Conservation (phyloP, 23 tunicate species). For the Oikopleura vanhoeffeni region DNA sequence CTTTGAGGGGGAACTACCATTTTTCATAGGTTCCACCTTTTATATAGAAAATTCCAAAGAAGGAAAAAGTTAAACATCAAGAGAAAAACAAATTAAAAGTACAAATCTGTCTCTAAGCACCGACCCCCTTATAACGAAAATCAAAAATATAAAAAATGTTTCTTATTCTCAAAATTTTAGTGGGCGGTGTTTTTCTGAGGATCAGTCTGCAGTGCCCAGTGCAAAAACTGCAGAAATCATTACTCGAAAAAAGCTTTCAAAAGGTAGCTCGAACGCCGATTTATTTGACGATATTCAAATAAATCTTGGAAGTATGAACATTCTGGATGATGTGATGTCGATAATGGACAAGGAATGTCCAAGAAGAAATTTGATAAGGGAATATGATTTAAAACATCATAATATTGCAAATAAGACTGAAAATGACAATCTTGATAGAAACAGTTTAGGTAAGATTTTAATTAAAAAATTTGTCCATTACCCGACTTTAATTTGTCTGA, state of each 20-base stretch:
- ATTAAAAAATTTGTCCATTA: too few relatives aligned
- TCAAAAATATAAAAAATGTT: too few relatives aligned
- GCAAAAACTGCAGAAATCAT: neutral
- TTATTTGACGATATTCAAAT: neutral
- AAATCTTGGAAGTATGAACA: neutral
- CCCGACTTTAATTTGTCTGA: too few relatives aligned
- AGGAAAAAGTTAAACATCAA: too few relatives aligned
- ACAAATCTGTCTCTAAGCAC: too few relatives aligned
- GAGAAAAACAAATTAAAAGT: too few relatives aligned
- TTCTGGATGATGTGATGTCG: neutral
- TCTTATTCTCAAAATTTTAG: too few relatives aligned
- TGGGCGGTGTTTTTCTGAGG: neutral
- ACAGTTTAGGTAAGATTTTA: slow-evolving; percentile 2
- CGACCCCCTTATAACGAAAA: too few relatives aligned
- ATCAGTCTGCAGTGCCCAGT: neutral
- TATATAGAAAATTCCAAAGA: too few relatives aligned
- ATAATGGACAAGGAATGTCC: neutral
- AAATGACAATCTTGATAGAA: neutral
- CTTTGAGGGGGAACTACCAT: too few relatives aligned
- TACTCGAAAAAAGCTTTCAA: neutral
- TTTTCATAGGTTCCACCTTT: too few relatives aligned
- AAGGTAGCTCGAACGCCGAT: neutral
- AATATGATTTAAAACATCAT: neutral
- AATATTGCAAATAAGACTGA: neutral
- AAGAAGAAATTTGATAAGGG: neutral